phyloP scores from a whole-genome alignment of 2,113 vertebrate species.

The Psilopogon haemacephalus region DNA sequence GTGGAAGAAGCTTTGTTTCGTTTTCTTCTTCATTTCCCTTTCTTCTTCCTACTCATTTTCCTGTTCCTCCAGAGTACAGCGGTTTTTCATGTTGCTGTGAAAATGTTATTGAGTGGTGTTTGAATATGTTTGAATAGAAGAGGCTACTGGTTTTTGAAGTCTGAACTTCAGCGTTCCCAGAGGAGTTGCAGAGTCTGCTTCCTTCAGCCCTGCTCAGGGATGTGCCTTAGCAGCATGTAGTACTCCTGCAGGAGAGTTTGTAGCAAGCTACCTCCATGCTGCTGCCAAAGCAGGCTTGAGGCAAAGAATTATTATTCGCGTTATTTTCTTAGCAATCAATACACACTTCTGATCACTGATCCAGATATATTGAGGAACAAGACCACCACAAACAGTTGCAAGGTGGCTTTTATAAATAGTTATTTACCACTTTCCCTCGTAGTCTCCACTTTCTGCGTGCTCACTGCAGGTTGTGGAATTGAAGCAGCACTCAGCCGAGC shows the following conservation, averaged over 20 bases:
- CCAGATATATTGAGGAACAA: neutral
- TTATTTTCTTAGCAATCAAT: neutral
- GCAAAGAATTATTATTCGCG: neutral
- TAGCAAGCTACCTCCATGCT: neutral
- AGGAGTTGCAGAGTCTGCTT: neutral
- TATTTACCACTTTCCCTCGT: neutral
- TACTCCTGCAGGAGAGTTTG: neutral
- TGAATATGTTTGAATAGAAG: neutral
- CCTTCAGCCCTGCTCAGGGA: neutral
- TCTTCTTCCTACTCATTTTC: constrained; percentile 20
- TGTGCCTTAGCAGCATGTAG: neutral
- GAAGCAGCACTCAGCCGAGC: neutral
- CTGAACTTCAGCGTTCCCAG: neutral
- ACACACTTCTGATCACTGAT: neutral
- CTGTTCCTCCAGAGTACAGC: neutral
- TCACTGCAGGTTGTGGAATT: accelerated
- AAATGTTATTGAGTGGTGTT: neutral
- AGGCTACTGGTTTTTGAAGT: neutral
- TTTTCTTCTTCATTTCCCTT: neutral
- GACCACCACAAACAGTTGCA: neutral
- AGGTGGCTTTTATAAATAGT: neutral
- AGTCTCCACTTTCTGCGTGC: accelerated
- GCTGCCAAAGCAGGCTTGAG: neutral
- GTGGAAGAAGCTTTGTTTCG: neutral
- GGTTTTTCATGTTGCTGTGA: neutral